Base-by-base conservation (phyloP, 2,888 invertebrate species). In the Dolomedes plantarius region DNA sequence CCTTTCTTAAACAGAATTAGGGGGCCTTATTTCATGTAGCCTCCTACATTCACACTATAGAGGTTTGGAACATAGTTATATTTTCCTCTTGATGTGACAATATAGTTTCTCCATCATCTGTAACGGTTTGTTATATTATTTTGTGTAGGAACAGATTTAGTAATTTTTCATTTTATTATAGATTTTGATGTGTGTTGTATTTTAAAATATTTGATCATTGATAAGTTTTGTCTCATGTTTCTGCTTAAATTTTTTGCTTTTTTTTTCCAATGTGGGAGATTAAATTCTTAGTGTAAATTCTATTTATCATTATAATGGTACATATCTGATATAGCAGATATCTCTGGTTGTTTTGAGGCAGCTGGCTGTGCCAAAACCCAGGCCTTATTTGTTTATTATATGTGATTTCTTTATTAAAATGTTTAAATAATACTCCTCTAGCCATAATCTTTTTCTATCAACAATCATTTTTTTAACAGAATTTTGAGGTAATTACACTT, bases 311-410 rank as follows among this genome's bases (percentile, higher is more conserved):
- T 56, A 23, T 6, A 56, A 6, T 23, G 23, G 23, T 19, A 6
- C 5, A 56, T 56, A 23, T 23, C 23, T 23, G 56, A 23, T 56
- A 56, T 56, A 56, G 56, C 5, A 9, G 32, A 13, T 67, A 19
- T 67, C 32, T 67, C 39, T 74, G 62, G 39, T 41, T 79, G 79
- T 39, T 72, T 72, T 72, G 65, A 72, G 31, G 72, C 72, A 68
- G 69, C 41, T 65, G 65, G 73, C 46, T 80, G 73, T 67, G 68
- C 73, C 67, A 80, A 80, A 80, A 23, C 50, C 50, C 23, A 29
- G 71, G 39, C 41, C 39, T 64, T 41, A 64, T 78, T 62, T 71
- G 41, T 78, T 71, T 41, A 41, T 62, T 72, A 19, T 9, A 69
- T 69, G 56, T 69, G 28, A 41, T 65, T 31, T 73, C 76, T 50